phyloP scores from a whole-genome alignment of 2,797 vertebrate species.

The Semotilus atromaculatus region DNA sequence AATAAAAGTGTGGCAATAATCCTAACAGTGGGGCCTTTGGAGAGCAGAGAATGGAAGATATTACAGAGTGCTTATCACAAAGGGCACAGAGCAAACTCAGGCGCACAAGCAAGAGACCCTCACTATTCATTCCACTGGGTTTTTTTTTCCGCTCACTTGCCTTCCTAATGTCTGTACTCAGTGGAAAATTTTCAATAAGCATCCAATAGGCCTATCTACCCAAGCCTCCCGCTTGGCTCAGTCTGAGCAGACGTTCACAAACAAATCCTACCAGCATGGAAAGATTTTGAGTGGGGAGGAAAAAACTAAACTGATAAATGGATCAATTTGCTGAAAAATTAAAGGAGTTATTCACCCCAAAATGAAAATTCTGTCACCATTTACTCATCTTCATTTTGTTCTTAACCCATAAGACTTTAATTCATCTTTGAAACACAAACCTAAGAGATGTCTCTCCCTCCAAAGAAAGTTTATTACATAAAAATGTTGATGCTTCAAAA shows the following conservation, averaged over 20 bases:
- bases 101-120: constrained; percentile 43
- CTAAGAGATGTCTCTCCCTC: background rate
- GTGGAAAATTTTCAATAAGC: constrained; percentile 52
- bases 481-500: background rate
- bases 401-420: background rate
- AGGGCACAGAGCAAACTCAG: constrained; percentile 47
- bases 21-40: constrained; percentile 58
- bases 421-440: background rate
- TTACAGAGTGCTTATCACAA: constrained; percentile 67
- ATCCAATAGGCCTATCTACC: constrained; percentile 33
- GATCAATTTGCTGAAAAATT: background rate
- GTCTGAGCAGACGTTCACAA: constrained; percentile 67
- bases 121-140: constrained; percentile 30
- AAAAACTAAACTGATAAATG: constrained; percentile 8
- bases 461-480: background rate
- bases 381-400: background rate
- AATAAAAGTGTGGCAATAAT: constrained; percentile 63
- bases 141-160: constrained; percentile 32
- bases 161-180: constrained; percentile 45
- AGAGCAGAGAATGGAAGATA: constrained; percentile 69
- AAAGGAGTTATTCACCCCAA: background rate
- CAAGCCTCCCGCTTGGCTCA: constrained; percentile 51
- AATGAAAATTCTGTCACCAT: background rate
- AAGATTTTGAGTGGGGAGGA: constrained; percentile 55
- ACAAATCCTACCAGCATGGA: constrained; percentile 73